Evolutionary conservation across 1,140 invertebrate species (phyloP).

Genomic region (Zaprionus camerounensis): DNA sequence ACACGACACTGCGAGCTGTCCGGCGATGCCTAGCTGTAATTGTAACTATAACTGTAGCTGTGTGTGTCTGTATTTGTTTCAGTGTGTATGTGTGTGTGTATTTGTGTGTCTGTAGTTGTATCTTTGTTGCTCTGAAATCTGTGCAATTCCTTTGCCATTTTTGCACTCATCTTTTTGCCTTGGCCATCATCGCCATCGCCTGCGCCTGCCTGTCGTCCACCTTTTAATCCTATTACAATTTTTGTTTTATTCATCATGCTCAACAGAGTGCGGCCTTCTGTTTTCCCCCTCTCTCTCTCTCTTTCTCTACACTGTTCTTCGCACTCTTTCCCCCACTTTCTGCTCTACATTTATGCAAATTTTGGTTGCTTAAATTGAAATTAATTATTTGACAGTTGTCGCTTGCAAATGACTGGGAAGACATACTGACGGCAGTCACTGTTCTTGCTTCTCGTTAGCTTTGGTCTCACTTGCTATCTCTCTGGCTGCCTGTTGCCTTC

Average conservation of each 20-base stretch:
- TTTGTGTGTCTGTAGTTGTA: conserved; percentile 11
- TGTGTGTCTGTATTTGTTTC: conserved; percentile 8
- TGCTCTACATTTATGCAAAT: conserved; percentile 73
- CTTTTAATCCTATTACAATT: conserved; percentile 82
- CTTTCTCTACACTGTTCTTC: background rate
- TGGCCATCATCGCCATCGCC: conserved; percentile 40
- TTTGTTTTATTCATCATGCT: conserved; percentile 78
- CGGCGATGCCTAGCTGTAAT: conserved; percentile 23
- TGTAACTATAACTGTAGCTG: conserved; percentile 24
- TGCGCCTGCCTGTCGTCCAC: conserved; percentile 58
- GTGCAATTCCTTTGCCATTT: conserved; percentile 40
- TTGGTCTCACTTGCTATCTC: conserved; percentile 4
- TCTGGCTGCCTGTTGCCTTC: conserved; percentile 15
- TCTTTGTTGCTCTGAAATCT: conserved; percentile 58
- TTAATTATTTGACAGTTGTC: conserved; percentile 82
- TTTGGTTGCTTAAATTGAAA: conserved; percentile 80
- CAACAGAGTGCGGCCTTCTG: background rate
- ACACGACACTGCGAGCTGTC: conserved; percentile 52
- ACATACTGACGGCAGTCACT: conserved; percentile 17
- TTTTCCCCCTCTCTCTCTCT: background rate
- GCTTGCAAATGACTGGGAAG: conserved; percentile 58
- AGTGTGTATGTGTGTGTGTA: background rate
- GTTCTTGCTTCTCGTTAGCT: conserved; percentile 10
- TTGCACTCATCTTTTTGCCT: conserved; percentile 49
- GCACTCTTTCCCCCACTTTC: conserved; percentile 29